phyloP scores from a whole-genome alignment of 2,113 vertebrate genomes.

The Cyrtonyx montezumae region DNA sequence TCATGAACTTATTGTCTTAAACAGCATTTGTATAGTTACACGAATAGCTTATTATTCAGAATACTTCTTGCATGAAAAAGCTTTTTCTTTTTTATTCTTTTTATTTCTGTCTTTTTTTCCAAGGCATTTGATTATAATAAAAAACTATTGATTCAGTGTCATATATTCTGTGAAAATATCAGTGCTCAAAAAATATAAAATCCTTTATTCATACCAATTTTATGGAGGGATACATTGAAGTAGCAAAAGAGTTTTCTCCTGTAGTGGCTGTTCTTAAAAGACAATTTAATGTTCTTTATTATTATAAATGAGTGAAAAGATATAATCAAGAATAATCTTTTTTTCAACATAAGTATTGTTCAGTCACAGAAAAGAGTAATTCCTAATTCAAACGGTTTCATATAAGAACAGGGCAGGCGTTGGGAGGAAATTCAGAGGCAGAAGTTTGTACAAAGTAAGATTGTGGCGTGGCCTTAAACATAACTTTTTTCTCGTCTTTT shows the following conservation, averaged over 20 bases:
- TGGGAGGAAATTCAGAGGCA: not conserved
- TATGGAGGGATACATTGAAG: not conserved
- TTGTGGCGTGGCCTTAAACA: rapidly evolving
- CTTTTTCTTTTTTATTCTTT: not conserved
- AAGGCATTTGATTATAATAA: not conserved
- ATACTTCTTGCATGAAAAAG: not conserved
- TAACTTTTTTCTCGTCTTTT: not conserved
- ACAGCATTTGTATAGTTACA: not conserved
- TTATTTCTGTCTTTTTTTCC: not conserved
- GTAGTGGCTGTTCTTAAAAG: not conserved
- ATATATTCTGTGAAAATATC: constrained; percentile 11
- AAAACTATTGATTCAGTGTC: not conserved
- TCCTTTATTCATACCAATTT: not conserved
- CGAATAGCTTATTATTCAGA: not conserved
- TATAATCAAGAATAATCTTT: not conserved
- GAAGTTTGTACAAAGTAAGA: not conserved
- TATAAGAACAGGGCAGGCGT: not conserved
- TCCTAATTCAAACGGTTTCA: not conserved
- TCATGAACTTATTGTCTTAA: not conserved
- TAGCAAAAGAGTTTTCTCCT: not conserved
- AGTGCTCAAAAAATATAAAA: not conserved
- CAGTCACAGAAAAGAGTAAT: not conserved
- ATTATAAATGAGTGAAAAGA: not conserved
- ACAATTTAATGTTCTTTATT: not conserved
- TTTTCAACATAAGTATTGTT: not conserved